Evolutionary conservation across 1,140 invertebrate species (phyloP).

Genomic region (Pseudoatta argentina): DNA sequence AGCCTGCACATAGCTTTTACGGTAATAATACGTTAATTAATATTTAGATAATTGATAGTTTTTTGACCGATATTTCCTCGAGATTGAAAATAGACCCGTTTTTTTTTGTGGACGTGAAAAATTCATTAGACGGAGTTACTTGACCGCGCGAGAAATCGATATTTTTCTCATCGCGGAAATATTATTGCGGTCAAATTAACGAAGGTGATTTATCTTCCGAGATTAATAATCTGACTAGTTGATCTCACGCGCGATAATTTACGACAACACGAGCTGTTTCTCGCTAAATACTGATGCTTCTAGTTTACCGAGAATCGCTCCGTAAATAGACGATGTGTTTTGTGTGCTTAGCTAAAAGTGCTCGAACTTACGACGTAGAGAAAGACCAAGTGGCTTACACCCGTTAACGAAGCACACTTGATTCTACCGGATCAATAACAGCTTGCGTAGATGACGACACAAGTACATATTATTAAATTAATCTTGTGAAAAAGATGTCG

Average conservation of each 20-base stretch:
- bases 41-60: background rate
- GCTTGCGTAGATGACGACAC: background rate
- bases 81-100: constrained; percentile 24
- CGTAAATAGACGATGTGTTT: constrained; percentile 44
- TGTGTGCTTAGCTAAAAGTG: constrained; percentile 46
- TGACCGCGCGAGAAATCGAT: constrained; percentile 28
- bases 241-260: constrained; percentile 49
- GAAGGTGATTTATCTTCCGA: constrained; percentile 12
- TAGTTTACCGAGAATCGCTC: constrained; percentile 46
- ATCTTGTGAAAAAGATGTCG: constrained; percentile 23
- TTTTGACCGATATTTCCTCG: constrained; percentile 19
- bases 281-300: constrained; percentile 44
- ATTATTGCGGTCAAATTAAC: constrained; percentile 45
- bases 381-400: constrained; percentile 6
- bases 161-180: constrained; percentile 19
- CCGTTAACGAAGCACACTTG: constrained; percentile 25
- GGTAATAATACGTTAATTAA: constrained; percentile 16
- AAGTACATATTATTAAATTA: constrained; percentile 13
- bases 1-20: background rate
- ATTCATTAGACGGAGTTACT: constrained; percentile 34
- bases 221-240: constrained; percentile 46
- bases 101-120: constrained; percentile 13
- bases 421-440: constrained; percentile 32
- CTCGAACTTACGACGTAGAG: constrained; percentile 23
- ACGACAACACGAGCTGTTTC: constrained; percentile 31